Evolutionary conservation across 2,888 invertebrate genomes (phyloP), one percentile per base, ranked within the genome.

Genomic region (Agapostemon virescens): DNA sequence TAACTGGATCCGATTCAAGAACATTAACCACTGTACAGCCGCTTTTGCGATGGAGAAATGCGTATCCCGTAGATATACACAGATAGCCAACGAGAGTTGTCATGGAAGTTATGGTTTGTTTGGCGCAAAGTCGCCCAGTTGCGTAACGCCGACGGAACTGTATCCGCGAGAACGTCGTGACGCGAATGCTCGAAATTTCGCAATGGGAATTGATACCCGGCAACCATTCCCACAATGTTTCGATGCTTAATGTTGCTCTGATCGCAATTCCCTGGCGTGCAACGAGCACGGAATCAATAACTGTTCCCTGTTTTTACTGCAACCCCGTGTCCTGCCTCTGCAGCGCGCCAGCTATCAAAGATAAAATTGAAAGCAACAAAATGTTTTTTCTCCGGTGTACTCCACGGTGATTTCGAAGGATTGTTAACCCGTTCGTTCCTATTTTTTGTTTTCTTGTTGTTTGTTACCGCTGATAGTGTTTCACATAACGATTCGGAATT

Each of bases 141-240:
- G 9, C 9, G 45, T 20, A 23, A 15, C 20, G 49, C 23, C 38
- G 45, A 52, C 26, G n/a, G 15, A 36, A 66, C 30, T 20, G 55
- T 40, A 66, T 64, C 7, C 55, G 36, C 61, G 17, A 20, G 61
- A 61, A 61, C 36, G 33, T 61, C 42, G 36, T 13, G 40, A 15
- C 66, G 40, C 58, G 42, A 38, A 52, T 42, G 36, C 58, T 58
- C 45, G 72, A 77, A 77, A 72, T 72, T 58, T 58, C 36, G 36
- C 72, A 7, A 66, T 66, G 70, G 45, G 55, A 71, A 77, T 67
- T 72, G 76, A 72, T 58, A 42, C 55, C 23, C 40, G 42, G 17
- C 58, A 40, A 49, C 17, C 40, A n/a, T 36, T 15, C 42, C 72
- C 58, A 38, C 66, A 58, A 38, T 42, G 55, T 67, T 77, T 45